Evolutionary conservation across 2,113 vertebrate species (phyloP), one percentile per base, ranked within the genome.

Genomic region (Chloroceryle aenea): DNA sequence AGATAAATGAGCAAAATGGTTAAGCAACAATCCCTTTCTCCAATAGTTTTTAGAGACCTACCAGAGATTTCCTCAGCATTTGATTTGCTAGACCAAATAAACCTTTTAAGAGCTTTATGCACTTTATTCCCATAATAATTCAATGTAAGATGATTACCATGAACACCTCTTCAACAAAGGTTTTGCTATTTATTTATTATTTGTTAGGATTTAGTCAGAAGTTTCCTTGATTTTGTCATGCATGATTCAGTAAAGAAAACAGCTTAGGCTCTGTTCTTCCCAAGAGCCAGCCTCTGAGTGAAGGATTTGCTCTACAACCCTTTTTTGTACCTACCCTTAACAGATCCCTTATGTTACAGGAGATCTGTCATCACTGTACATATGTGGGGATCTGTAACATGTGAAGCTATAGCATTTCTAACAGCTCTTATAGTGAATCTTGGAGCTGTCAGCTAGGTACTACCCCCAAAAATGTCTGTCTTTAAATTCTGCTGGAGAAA

Each of bases 311-410:
- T 91, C 84, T 81, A 58, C 45, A 85, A 52, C 74, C 80, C 48
- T 50, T 89, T 91, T 91, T 90, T 84, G 85, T 47, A 91, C 30
- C 64, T 81, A 89, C 83, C 52, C 91, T 93, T 90, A 95, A 85
- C 94, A 93, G 85, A 90, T 91, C 93, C 94, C 97, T 97, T 96
- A 94, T 95, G 96, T 91, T 97, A 81, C 87, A 85, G 72, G 40
- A 86, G 68, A 90, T 97, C 97, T 96, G 95, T 96, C 96, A 97
- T 93, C 97, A 84, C 93, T 76, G 53, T 95, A 95, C 96, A 97
- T 91, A 97, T 94, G 95, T 62, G 73, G 53, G 74, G 81, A 89
- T 91, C 85, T 80, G 58, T 94, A 96, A 95, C 93, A 89, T 76
- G 90, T 27, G 80, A 92, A 92, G 94, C 94, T 94, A 94, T 91